Evolutionary conservation across 2,888 invertebrate species (phyloP), one percentile per base, ranked within the genome.

Genomic region (Antheraea yamamai): DNA sequence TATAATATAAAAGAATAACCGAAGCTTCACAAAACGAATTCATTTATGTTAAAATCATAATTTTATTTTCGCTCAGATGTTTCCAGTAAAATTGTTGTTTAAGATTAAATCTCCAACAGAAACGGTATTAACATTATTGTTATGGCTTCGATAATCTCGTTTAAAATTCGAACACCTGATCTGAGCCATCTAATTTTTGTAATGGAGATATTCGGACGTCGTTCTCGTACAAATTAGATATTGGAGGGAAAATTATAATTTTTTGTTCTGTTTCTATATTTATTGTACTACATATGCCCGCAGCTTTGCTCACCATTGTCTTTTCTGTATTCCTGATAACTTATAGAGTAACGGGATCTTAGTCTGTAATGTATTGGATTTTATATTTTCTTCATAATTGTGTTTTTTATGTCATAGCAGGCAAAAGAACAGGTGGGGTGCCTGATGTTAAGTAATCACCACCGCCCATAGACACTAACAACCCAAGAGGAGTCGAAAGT

Each of bases 151-250:
- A 70, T 74, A 71, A 74, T 74, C 52, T 23, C 74, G 39, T 68
- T 75, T 73, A 75, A 73, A 75, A 73, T 75, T 66, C 52, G 58
- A 73, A 73, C 73, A 75, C 75, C 75, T 75, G 75, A 75, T 68
- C 75, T 64, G 52, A 73, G 26, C 55, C 72, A 39, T 35, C 30
- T 75, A 75, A 75, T 75, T 75, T 66, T n/a, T 51, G 73, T 51
- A 73, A 75, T n/a, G 23, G 66, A 74, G 23, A 66, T 51, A n/a
- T 73, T 68, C 73, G 73, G 14, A 73, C 75, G 68, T 30, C 52
- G 51, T 68, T 55, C 30, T 55, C 39, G 52, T 64, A 18, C 72
- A 55, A 73, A 75, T 73, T 75, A 66, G 35, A 39, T 7, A 64
- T 35, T 39, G 47, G 23, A 66, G 64, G 35, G 47, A 55, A 30